A percentile compares a stretch with the other conserved stretches of the same genome.
Conservation (phyloP, 2,113 vertebrate species). For the Carassius gibelio region DNA sequence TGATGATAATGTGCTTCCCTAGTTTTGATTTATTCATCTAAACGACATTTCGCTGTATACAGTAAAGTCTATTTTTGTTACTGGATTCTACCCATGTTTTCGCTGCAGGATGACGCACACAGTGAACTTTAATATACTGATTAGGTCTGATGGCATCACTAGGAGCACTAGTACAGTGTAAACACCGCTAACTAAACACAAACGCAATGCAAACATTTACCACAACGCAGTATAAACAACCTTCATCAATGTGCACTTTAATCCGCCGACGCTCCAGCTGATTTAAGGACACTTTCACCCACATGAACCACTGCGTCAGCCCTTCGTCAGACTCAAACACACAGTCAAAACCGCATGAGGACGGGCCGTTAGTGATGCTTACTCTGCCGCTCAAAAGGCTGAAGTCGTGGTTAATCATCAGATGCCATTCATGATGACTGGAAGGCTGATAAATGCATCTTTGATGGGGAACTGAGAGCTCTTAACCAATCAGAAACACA, state of each 20-base stretch:
- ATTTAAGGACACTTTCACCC: constrained; percentile 17
- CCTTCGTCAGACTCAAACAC: constrained; percentile 33
- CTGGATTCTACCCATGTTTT: background rate
- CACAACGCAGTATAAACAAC: background rate
- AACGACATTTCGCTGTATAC: background rate
- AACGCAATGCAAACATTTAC: background rate
- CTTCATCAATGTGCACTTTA: background rate
- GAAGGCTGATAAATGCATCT: constrained; percentile 27
- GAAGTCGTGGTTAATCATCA: constrained; percentile 46
- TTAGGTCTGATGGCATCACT: background rate
- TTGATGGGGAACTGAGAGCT: constrained; percentile 20
- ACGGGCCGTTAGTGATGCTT: constrained; percentile 8
- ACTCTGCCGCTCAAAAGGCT: constrained; percentile 27
- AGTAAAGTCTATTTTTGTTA: background rate
- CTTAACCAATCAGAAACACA: constrained; percentile 40
- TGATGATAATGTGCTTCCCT: background rate
- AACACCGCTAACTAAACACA: background rate
- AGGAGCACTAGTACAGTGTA: background rate
- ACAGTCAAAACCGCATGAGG: background rate
- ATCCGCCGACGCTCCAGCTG: background rate
- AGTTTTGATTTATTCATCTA: background rate
- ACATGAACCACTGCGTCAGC: constrained; percentile 25
- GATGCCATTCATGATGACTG: constrained; percentile 22
- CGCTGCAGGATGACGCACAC: background rate
- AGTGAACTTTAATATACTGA: background rate